Conservation (phyloP, 2,888 invertebrate species). For the Lottia scabra region DNA sequence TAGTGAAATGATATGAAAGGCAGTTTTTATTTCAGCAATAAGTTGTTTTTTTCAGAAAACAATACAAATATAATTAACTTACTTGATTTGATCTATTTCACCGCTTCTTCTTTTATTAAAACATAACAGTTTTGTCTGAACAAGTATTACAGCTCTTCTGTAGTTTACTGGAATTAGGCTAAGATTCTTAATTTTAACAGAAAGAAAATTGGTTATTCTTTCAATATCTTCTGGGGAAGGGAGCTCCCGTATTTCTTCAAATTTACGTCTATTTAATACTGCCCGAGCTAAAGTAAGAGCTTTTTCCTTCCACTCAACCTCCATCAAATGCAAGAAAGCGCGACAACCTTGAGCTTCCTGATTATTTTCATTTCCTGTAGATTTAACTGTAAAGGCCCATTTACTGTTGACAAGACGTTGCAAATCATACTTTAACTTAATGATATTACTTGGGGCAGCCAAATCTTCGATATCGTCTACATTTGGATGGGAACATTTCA, state of each 20-base stretch:
- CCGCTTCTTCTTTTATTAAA: constrained; percentile 35
- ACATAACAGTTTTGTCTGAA: constrained; percentile 26
- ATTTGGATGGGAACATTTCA: constrained; percentile 25
- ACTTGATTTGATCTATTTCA: constrained; percentile 32
- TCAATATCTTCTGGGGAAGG: constrained; percentile 21
- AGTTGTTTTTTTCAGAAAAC: too few relatives aligned
- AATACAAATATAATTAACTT: constrained; percentile 5
- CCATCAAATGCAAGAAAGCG: constrained; percentile 24
- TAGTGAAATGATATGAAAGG: too few relatives aligned
- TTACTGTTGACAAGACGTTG: constrained; percentile 26
- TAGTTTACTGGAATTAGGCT: constrained; percentile 19
- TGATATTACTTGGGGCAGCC: constrained; percentile 27
- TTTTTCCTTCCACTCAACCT: constrained; percentile 25
- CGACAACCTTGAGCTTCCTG: constrained; percentile 22
- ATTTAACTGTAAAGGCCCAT: constrained; percentile 26
- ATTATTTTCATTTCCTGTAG: not conserved
- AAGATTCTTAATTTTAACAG: constrained; percentile 8
- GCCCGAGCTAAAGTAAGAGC: constrained; percentile 23
- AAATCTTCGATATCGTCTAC: constrained; percentile 35
- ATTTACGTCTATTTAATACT: constrained; percentile 19
- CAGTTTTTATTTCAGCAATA: too few relatives aligned
- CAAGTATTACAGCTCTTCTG: constrained; percentile 14
- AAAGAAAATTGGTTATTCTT: constrained; percentile 18
- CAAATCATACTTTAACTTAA: constrained; percentile 36
- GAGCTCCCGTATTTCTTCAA: constrained; percentile 13